Base-by-base conservation (phyloP, 2,888 invertebrate genomes). In the Antitype chi region DNA sequence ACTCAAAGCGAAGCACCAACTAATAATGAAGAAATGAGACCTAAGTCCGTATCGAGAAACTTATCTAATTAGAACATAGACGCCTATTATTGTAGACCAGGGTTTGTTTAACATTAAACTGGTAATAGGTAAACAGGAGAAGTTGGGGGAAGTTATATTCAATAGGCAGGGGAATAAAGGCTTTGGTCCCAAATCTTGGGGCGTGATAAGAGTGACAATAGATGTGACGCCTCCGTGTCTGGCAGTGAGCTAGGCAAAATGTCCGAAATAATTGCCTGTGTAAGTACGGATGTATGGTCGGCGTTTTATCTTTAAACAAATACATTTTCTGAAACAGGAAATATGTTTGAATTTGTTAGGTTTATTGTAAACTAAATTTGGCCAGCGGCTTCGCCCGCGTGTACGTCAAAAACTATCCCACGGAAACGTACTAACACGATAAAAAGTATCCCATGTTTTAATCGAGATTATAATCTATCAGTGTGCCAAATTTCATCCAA, bases 161-260 rank as follows among this genome's bases (percentile, higher is more conserved):
- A 92, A 93, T 93, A 89, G 91, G 85, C 84, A 75, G 77, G 77
- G 76, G 88, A 89, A 91, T 90, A 92, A 91, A 92, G 88, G 82
- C 82, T 85, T 77, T 74, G 82, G 82, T 79, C 87, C 89, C 88
- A 86, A 93, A 93, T 92, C 92, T 91, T 77, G 82, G 86, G 78
- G 91, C 93, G 93, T 93, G 94, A 92, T 91, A 90, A 89, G 91
- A 87, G 84, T 92, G 89, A 93, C 92, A 93, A 93, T 90, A 74
- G 89, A 66, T 59, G 82, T 83, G 91, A 90, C 91, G 91, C 92
- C 92, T 87, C 85, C 76, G 78, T 90, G 90, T 92, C 92, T 93
- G 90, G 82, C 89, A 81, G 80, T 83, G 82, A 86, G 78, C 72
- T 82, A 82, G 80, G 80, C 79, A 77, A 74, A 82, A 76, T 63